Base-by-base conservation (phyloP, 2,113 vertebrate species). In the Archocentrus centrarchus region DNA sequence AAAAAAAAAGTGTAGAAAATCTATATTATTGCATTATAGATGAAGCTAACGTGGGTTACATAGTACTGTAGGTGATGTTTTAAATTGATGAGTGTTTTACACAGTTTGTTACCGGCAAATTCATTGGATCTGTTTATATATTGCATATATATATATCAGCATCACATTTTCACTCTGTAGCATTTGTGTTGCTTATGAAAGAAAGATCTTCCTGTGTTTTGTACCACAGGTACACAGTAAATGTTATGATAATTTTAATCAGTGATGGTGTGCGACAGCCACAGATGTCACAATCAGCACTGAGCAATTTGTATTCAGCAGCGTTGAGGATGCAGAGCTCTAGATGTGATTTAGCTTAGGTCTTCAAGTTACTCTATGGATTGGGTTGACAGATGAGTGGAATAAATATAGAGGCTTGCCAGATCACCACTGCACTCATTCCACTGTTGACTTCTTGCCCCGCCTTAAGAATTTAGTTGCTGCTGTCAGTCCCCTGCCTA, bases 401-500 rank as follows among this genome's bases (percentile, higher is more conserved):
- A 88, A 50, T 82, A 77, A 70, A 86, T 66, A 59, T n/a, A 77
- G 75, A 82, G 35, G 47, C 17, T 73, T 76, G 83, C 58, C 84
- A 68, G 70, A 89, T 86, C 86, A 87, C 60, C 57, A 14, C 73
- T 57, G 79, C 59, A 79, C 80, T 80, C 77, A 47, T 57, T 85
- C 61, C 80, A 59, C 64, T n/a, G 22, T 30, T 78, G 75, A 89
- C 88, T 81, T 87, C 76, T 61, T 7, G 60, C 61, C 81, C 75
- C 11, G 78, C 85, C 82, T 91, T 78, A 10, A 87, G 89, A 62
- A 83, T 88, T 83, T 68, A 86, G 80, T 76, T 18, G 75, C 75
- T 80, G 79, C 88, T 84, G 87, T 90, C 91, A 82, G 85, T 86
- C 76, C 61, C 17, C 80, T 73, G 86, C 83, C 85, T 77, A 30